These are phyloP conservation scores for Amphiura filiformis DNA, from an alignment of 35 echinoderm and acorn worm genomes.

Conservation along the genomic window DNA sequence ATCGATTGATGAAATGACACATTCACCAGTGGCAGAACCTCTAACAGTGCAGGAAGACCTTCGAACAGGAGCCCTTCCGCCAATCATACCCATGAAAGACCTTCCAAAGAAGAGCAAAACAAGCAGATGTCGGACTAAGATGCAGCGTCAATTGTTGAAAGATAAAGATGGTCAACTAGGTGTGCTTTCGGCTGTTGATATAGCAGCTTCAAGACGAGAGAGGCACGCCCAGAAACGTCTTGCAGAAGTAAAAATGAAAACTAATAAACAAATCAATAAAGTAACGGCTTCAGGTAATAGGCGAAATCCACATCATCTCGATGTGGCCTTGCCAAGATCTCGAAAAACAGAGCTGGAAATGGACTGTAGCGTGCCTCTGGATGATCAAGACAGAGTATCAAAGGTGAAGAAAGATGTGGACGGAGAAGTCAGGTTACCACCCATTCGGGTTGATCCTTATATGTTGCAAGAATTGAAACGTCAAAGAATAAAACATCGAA, in stretches of 20 bases:
- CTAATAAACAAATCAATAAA: constrained; percentile 22
- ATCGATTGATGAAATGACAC: too few relatives aligned
- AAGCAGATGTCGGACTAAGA: constrained; percentile 3
- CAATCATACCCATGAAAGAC: not conserved
- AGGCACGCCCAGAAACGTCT: constrained; percentile 41
- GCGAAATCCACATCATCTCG: not conserved
- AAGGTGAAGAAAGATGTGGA: too few relatives aligned
- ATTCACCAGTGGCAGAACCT: too few relatives aligned
- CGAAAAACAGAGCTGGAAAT: not conserved
- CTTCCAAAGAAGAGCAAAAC: not conserved
- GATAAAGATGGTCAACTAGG: not conserved
- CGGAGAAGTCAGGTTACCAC: constrained; percentile 42
- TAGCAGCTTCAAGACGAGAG: not conserved
- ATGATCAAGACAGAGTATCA: not conserved
- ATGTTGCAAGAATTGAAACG: constrained; percentile 68
- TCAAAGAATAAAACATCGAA: constrained; percentile 52
- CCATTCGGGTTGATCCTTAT: constrained; percentile 44
- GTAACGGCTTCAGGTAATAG: not conserved
- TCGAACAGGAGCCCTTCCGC: too few relatives aligned
- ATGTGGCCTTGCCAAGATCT: not conserved
- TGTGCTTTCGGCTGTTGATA: not conserved
- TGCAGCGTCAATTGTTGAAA: constrained; percentile 20
- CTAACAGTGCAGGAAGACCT: too few relatives aligned
- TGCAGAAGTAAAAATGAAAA: constrained; percentile 50
- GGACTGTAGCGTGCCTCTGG: not conserved